phyloP scores from a whole-genome alignment of 2,888 invertebrate species.

The Petrophora chlorosata region DNA sequence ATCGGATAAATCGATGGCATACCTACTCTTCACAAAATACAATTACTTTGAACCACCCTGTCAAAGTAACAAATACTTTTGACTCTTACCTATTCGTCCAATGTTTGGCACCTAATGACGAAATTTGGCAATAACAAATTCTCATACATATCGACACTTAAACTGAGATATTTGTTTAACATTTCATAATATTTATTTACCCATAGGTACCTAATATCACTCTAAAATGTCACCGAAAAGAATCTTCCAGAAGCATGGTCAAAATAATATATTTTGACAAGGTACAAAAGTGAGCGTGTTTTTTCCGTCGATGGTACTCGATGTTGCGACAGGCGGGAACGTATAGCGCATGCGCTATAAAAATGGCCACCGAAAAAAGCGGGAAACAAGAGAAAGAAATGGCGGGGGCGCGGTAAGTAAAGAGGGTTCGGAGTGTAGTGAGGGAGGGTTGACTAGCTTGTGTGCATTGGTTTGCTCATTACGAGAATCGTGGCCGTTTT shows the following conservation, averaged over 20 bases:
- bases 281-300: no score
- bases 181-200: no score
- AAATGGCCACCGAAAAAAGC: conserved; percentile 79
- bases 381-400: conserved; percentile 80
- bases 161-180: no score
- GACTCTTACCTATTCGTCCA: no score
- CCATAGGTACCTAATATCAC: no score
- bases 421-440: conserved; percentile 55
- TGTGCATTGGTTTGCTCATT: conserved; percentile 34
- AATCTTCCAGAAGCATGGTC: no score
- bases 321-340: conserved; percentile 30
- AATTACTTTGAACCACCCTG: background rate
- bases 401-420: conserved; percentile 55
- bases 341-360: conserved; percentile 71
- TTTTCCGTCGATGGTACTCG: background rate
- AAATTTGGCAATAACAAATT: no score
- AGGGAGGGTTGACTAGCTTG: conserved; percentile 31
- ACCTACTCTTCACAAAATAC: conserved; percentile 14
- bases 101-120: background rate
- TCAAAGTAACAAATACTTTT: conserved; percentile 1
- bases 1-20: conserved; percentile 71
- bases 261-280: no score
- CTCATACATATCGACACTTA: no score
- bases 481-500: no score
- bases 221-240: no score